Base-by-base conservation (phyloP, 2,113 vertebrate genomes). In the Syngnathus scovelli region DNA sequence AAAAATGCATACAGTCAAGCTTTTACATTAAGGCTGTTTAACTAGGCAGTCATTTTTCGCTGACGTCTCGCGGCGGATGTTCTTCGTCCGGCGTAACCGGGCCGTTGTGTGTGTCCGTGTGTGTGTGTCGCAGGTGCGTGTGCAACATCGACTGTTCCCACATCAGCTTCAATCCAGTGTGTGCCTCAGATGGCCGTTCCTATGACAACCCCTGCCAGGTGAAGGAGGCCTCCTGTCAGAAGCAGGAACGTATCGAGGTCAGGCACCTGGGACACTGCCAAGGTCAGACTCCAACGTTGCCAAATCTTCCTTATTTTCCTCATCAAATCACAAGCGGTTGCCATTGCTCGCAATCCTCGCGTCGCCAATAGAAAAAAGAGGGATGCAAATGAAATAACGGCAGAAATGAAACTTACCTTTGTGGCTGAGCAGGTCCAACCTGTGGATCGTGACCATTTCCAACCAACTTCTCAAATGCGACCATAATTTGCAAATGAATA, bases 141-240 rank as follows among this genome's bases (percentile, higher is more conserved):
- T 99, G 97, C 90, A 99, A 99, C 93, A 99, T 99, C 62, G 97
- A 99, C 92, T 99, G 97, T 79, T 96, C 96, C 75, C 96, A 98
- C 89, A 98, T 96, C 90, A 98, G 95, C 92, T 98, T 96, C 92
- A 99, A 99, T 90, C 96, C 95, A 64, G 96, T 99, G 85, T 99
- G 96, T 78, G 97, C 96, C 88, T 99, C 97, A 11, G 95, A 99
- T 67, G 97, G 97, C 77, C 98, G 93, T 83, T 99, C 96, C 81
- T 99, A 99, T 77, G 96, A 99, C 92, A 99, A 99, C 91, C 96
- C 97, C 74, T 99, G 97, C 92, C 96, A 98, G 90, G 98, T 99
- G 92, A 98, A 98, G 91, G 97, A 98, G 90, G 97, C 94, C 1
- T 99, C 96, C 39, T 99, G 97, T 91, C 96, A 98, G 93, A 98